Conservation (phyloP, 1,140 invertebrate genomes). For the Delia radicum region DNA sequence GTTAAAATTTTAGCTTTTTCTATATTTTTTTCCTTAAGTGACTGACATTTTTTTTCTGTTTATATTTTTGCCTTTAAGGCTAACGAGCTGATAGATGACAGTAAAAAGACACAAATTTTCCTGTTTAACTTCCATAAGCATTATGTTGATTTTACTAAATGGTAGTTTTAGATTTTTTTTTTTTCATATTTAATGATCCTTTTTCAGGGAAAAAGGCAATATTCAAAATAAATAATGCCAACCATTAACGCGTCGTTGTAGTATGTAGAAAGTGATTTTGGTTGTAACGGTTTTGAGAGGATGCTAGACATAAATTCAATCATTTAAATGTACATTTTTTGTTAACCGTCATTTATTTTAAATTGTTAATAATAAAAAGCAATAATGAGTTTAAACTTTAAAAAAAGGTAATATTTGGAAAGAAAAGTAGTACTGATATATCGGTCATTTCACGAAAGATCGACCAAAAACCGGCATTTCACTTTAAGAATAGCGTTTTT, state of each 20-base stretch:
- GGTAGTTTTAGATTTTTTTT: background rate
- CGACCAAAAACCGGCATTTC: no score
- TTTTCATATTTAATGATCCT: conserved; percentile 19
- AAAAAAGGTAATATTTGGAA: no score
- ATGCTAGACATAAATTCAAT: background rate
- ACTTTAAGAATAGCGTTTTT: no score
- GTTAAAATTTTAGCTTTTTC: background rate
- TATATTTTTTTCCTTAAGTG: background rate
- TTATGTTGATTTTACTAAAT: background rate
- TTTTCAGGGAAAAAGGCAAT: background rate
- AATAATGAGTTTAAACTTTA: no score
- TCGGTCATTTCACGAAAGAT: no score
- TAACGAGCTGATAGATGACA: conserved; percentile 23
- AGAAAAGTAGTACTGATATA: no score
- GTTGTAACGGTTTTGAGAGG: background rate
- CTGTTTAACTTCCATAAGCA: conserved; percentile 12
- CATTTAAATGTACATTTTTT: background rate
- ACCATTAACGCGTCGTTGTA: background rate
- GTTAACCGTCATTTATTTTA: no score
- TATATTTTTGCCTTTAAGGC: background rate
- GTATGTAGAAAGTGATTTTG: background rate
- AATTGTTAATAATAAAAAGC: no score
- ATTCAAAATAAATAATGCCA: conserved; percentile 11
- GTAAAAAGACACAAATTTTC: conserved; percentile 22
- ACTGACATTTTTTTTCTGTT: conserved; percentile 8